These are phyloP conservation scores for Lasioglossum albipes DNA, from an alignment of 1,140 invertebrate genomes.

Conservation along the genomic window DNA sequence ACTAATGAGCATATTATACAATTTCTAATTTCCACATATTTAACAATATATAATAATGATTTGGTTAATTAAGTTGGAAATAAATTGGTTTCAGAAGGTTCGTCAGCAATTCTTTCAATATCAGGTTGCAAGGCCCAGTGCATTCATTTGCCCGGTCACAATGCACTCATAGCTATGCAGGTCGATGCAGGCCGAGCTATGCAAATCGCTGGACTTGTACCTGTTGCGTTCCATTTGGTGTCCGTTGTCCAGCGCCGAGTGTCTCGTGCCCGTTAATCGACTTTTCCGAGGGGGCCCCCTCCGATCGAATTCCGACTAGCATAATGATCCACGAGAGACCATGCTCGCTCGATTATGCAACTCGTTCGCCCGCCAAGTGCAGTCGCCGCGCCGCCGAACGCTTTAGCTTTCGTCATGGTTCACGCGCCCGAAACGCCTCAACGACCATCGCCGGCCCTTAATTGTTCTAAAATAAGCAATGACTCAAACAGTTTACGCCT, in stretches of 20 bases:
- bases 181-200: slow-evolving; percentile 21
- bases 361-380: no score
- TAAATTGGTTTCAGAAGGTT: no score
- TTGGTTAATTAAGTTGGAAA: no score
- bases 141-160: slow-evolving; percentile 10
- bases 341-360: no score
- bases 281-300: slow-evolving; percentile 24
- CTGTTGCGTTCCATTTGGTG: slow-evolving; percentile 58
- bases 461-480: slow-evolving; percentile 68
- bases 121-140: no score
- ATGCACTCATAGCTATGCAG: not conserved
- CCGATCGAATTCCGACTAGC: slow-evolving; percentile 14
- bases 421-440: slow-evolving; percentile 10
- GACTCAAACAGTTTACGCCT: slow-evolving; percentile 52
- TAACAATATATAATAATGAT: no score
- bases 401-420: slow-evolving; percentile 36
- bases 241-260: not conserved
- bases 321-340: not conserved
- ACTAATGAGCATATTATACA: no score
- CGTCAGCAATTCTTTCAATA: no score
- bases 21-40: no score
- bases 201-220: slow-evolving; percentile 50
- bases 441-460: slow-evolving; percentile 43
- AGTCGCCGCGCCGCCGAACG: no score
- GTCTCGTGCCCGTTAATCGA: slow-evolving; percentile 39